Evolutionary conservation across 2,797 vertebrate species (phyloP).

Genomic region (Oceanodroma leucorhoa): DNA sequence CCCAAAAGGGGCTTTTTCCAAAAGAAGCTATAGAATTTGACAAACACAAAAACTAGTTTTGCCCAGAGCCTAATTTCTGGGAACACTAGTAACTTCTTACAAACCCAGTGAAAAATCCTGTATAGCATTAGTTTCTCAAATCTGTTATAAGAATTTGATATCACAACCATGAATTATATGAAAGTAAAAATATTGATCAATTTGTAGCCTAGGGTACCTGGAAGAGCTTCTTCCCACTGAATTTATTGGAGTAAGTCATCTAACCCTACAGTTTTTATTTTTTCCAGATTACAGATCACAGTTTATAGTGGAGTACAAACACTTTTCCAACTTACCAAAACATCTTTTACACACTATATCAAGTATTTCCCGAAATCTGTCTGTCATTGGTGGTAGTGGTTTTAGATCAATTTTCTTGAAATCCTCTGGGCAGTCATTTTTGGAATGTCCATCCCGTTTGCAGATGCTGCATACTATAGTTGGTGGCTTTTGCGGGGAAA

Average conservation of each 20-base stretch:
- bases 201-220: neutral
- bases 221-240: neutral
- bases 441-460: constrained; percentile 96
- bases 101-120: neutral
- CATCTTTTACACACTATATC: constrained; percentile 91
- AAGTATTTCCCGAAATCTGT: constrained; percentile 91
- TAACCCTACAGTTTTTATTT: neutral
- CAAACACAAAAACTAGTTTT: neutral
- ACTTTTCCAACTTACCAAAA: constrained; percentile 81
- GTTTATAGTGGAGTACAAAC: neutral
- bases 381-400: constrained; percentile 90
- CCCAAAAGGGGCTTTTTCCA: neutral
- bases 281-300: neutral
- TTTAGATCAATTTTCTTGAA: constrained; percentile 98
- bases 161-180: neutral
- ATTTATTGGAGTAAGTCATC: neutral
- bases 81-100: neutral
- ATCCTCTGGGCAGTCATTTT: constrained; percentile 96
- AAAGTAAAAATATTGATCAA: neutral
- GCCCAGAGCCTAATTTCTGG: neutral
- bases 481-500: constrained; percentile 81
- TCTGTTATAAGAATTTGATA: neutral
- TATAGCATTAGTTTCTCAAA: neutral
- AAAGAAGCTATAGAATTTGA: neutral
- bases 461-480: constrained; percentile 99